Evolutionary conservation across 2,113 vertebrate species (phyloP).

Genomic region (Hydrochoerus hydrochaeris): DNA sequence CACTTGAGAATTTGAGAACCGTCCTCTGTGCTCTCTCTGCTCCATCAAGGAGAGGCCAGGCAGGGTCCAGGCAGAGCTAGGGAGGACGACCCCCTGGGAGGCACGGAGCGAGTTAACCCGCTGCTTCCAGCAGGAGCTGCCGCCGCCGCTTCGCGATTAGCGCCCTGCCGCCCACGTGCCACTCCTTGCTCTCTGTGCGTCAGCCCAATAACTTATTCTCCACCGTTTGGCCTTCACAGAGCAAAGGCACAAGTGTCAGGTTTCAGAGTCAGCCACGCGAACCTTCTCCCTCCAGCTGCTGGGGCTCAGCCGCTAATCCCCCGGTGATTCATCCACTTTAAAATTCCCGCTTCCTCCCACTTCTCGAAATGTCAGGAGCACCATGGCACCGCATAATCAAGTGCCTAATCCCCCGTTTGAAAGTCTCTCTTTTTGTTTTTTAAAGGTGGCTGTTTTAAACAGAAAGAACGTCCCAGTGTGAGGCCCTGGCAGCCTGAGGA

Average conservation of each 20-base stretch:
- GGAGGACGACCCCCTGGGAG: neutral
- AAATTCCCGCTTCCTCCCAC: conserved; percentile 58
- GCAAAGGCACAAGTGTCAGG: fast-evolving
- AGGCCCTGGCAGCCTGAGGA: neutral
- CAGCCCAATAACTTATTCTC: neutral
- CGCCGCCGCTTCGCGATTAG: neutral
- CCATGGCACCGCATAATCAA: neutral
- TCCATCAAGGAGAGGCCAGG: neutral
- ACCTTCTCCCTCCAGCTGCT: neutral
- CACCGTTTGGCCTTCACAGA: neutral
- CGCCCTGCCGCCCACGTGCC: neutral
- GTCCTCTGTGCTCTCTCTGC: too few species aligned
- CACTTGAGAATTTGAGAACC: neutral
- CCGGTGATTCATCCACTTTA: neutral
- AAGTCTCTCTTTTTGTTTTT: neutral
- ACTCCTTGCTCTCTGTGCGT: neutral
- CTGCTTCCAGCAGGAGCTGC: neutral
- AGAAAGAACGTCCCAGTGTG: neutral
- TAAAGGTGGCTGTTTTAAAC: conserved; percentile 50
- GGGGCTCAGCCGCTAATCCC: neutral
- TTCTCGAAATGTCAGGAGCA: conserved; percentile 35
- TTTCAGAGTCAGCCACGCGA: neutral
- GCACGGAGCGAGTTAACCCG: neutral
- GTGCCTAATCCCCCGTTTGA: neutral
- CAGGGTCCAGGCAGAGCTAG: neutral